A percentile compares a stretch with the other conserved stretches of the same genome.
Conservation (phyloP, 2,113 vertebrate genomes). For the Amia ocellicauda region DNA sequence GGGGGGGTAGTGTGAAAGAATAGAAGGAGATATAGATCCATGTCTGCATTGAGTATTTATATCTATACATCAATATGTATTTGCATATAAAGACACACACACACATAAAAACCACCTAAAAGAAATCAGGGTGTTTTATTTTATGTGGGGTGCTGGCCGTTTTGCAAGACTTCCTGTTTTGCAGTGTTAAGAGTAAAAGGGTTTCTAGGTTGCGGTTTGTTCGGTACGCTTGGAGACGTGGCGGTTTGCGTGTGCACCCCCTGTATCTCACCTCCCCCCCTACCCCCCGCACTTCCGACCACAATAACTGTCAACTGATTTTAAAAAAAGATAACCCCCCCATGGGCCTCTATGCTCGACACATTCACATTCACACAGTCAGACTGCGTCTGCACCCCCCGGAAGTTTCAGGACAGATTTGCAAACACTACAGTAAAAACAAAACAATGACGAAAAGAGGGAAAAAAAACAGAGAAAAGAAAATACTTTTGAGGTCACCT, state of each 20-base stretch:
- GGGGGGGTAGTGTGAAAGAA: no score
- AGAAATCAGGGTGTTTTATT: slow-evolving; percentile 54
- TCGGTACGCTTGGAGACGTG: slow-evolving; percentile 37
- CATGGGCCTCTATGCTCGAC: slow-evolving; percentile 43
- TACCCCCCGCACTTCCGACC: slow-evolving; percentile 28
- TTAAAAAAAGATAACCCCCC: no score
- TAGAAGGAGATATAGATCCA: no score
- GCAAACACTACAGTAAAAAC: slow-evolving; percentile 44
- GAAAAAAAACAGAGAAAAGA: slow-evolving; percentile 38
- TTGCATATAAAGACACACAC: slow-evolving; percentile 30
- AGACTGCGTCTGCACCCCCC: no score
- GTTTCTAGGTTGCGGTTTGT: slow-evolving; percentile 72
- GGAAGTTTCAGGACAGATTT: no score
- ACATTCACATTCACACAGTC: slow-evolving; percentile 41
- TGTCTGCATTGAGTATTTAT: no score
- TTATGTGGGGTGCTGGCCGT: slow-evolving; percentile 56
- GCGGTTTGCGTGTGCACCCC: slow-evolving; percentile 42
- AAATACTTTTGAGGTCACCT: not conserved
- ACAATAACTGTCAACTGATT: slow-evolving; percentile 52
- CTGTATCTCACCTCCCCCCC: slow-evolving; percentile 25
- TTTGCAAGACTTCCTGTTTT: slow-evolving; percentile 72
- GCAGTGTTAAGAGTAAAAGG: slow-evolving; percentile 52
- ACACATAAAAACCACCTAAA: slow-evolving; percentile 41
- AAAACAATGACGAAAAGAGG: slow-evolving; percentile 39
- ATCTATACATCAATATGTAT: slow-evolving; percentile 43